These are phyloP conservation scores for Rhorus exstirpatorius DNA, from an alignment of 2,888 invertebrate species.

Conservation along the genomic window DNA sequence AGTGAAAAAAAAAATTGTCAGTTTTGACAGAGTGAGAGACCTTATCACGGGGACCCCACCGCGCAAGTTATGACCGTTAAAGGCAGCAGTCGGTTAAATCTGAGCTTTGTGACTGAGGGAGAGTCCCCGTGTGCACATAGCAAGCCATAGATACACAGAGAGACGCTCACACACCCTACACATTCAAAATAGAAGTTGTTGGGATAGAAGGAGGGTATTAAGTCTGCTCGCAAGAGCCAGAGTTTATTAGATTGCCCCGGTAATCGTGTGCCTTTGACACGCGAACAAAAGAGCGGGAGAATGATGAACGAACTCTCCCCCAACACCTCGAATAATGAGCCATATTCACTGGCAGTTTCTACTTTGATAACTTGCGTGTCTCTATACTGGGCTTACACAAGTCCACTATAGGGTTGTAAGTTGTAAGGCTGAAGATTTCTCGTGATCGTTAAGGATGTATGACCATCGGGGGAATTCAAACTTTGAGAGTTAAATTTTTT, in stretches of 20 bases:
- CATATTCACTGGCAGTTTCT: constrained; percentile 9
- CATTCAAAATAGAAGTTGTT: neutral
- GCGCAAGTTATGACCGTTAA: neutral
- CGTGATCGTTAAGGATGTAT: no score
- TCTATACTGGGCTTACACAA: no score
- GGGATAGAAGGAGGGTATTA: constrained; percentile 26
- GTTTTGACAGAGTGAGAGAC: no score
- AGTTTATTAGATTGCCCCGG: constrained; percentile 53
- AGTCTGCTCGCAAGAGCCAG: constrained; percentile 43
- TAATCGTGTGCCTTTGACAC: constrained; percentile 54
- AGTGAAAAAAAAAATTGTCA: no score
- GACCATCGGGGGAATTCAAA: no score
- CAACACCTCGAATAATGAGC: constrained; percentile 47
- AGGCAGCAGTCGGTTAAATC: neutral
- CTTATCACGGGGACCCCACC: no score
- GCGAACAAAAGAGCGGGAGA: constrained; percentile 49
- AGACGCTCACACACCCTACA: neutral
- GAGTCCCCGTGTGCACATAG: neutral
- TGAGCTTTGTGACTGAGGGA: neutral
- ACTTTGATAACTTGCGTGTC: no score
- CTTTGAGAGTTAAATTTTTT: no score
- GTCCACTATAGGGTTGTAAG: no score
- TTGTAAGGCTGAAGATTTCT: no score
- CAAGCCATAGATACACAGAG: neutral
- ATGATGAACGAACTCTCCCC: constrained; percentile 2